These are phyloP conservation scores for Temnothorax ravouxi DNA, from an alignment of 2,888 invertebrate species.

Conservation along the genomic window DNA sequence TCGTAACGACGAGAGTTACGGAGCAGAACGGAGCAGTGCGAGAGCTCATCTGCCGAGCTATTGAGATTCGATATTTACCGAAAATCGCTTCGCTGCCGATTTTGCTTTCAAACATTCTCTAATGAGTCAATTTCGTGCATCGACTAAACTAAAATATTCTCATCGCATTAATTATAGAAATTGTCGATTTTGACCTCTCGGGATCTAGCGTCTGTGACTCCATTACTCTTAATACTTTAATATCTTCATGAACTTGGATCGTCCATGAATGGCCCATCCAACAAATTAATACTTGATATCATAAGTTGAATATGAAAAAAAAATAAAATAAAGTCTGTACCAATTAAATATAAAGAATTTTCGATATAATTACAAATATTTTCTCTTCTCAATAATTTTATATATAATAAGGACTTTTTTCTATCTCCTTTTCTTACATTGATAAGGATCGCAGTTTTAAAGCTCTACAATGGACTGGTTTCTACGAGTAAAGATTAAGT, in stretches of 20 bases:
- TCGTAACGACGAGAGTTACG: constrained; percentile 42
- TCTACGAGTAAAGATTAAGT: not conserved
- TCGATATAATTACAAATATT: not conserved
- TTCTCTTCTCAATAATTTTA: not conserved
- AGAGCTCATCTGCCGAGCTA: not conserved
- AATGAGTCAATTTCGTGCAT: not conserved
- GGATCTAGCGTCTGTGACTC: not conserved
- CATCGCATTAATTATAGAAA: constrained; percentile 3
- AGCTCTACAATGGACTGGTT: not conserved
- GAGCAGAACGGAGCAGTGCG: constrained; percentile 7
- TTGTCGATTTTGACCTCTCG: not conserved
- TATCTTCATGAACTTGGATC: no score
- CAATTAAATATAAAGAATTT: not conserved
- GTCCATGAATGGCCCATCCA: no score
- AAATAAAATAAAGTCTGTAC: not conserved
- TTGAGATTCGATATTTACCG: constrained; percentile 7
- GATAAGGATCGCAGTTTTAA: constrained; percentile 3
- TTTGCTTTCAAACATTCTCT: not conserved
- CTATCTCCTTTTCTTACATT: not conserved
- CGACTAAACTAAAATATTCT: not conserved
- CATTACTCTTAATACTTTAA: not conserved
- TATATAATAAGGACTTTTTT: no score
- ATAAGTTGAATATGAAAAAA: not conserved
- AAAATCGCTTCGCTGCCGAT: not conserved
- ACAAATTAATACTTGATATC: not conserved